A percentile compares a stretch with the other conserved stretches of the same genome.
Evolutionary conservation across 2,797 vertebrate genomes (phyloP).

Genomic region (Orientallactaga sibirica): DNA sequence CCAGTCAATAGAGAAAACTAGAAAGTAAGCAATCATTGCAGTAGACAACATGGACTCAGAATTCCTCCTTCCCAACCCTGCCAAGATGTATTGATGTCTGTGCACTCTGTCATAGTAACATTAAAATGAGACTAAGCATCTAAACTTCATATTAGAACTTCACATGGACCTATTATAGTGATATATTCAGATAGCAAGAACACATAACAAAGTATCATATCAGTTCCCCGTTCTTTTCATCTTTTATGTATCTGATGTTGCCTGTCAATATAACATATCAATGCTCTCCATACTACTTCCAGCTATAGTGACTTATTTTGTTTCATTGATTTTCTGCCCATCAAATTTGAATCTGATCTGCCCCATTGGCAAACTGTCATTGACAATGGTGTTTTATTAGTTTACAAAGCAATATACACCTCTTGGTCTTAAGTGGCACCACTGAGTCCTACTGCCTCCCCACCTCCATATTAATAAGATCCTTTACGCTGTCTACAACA

Average conservation of each 20-base stretch:
- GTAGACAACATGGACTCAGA: not conserved
- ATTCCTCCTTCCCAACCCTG: not conserved
- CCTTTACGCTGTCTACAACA: not conserved
- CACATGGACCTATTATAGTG: not conserved
- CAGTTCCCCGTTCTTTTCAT: not conserved
- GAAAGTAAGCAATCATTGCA: not conserved
- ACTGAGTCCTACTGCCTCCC: not conserved
- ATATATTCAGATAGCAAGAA: not conserved
- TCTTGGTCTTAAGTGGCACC: not conserved
- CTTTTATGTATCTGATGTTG: not conserved
- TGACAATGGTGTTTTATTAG: not conserved
- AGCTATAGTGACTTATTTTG: not conserved
- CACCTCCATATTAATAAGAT: not conserved
- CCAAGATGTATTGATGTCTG: not conserved
- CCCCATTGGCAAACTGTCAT: constrained; percentile 7
- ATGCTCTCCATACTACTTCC: constrained; percentile 12
- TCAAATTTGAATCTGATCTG: constrained; percentile 36
- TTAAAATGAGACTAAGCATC: not conserved
- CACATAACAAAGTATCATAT: not conserved
- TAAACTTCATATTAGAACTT: not conserved
- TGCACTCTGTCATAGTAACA: not conserved
- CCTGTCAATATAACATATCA: not conserved
- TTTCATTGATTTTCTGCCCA: constrained; percentile 52
- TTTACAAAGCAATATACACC: not conserved
- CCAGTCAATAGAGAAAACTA: not conserved